Percentiles rank a stretch among this genome's conserved stretches.
Evolutionary conservation across 53 echinoderm and acorn worm species (phyloP).

Genomic region (Apostichopus leukothele): DNA sequence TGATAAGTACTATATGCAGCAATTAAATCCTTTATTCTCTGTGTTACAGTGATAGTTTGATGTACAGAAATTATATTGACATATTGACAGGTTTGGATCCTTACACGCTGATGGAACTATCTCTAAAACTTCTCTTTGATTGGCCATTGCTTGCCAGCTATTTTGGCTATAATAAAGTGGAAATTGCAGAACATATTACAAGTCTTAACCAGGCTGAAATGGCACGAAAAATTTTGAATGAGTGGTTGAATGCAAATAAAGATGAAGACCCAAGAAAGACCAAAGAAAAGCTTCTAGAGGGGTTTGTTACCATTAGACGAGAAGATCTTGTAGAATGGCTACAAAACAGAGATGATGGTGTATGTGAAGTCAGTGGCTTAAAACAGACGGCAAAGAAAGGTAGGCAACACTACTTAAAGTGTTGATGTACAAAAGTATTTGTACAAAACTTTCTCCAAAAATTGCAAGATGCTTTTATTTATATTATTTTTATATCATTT

Average conservation of each 20-base stretch:
- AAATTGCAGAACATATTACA: not conserved
- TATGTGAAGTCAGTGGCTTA: not conserved
- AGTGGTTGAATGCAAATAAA: not conserved
- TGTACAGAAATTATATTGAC: not conserved
- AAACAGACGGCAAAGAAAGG: not conserved
- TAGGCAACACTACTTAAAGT: too few species aligned
- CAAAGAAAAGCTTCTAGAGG: conserved; percentile 1
- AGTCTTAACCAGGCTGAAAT: not conserved
- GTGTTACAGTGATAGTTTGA: too few species aligned
- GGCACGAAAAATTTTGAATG: not conserved
- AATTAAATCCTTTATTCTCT: too few species aligned
- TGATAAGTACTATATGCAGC: too few species aligned
- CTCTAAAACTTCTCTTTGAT: not conserved
- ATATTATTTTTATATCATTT: too few species aligned
- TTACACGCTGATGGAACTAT: not conserved
- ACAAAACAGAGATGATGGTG: not conserved
- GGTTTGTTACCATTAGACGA: not conserved
- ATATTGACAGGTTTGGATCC: not conserved
- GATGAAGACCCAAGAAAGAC: not conserved
- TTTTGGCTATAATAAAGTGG: not conserved
- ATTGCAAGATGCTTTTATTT: too few species aligned
- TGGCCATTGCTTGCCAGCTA: not conserved
- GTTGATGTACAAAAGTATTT: too few species aligned
- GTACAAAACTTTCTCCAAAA: too few species aligned
- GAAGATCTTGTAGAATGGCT: conserved; percentile 3